Evolutionary conservation across 2,113 vertebrate genomes (phyloP).

Genomic region (Scomber japonicus): DNA sequence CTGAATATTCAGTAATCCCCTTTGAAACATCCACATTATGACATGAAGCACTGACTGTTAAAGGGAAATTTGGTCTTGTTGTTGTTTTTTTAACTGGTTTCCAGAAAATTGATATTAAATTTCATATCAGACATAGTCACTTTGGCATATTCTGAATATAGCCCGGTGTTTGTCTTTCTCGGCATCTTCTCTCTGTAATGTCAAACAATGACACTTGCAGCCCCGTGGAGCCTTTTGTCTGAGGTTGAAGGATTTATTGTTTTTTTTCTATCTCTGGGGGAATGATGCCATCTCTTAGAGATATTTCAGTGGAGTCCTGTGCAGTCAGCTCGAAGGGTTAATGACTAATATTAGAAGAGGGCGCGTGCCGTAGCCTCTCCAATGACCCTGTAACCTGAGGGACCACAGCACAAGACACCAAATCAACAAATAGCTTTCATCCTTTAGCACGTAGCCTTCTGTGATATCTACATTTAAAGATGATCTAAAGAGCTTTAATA

Average conservation of each 20-base stretch:
- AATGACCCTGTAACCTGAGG: conserved; percentile 50
- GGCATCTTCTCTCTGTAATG: background rate
- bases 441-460: conserved; percentile 20
- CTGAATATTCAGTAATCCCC: no score
- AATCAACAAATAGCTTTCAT: conserved; percentile 43
- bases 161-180: background rate
- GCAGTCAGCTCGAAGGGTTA: conserved; percentile 18
- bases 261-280: background rate
- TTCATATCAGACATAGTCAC: background rate
- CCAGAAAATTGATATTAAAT: background rate
- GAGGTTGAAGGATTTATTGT: background rate
- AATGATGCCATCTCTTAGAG: background rate
- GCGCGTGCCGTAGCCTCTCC: conserved; percentile 11
- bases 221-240: background rate
- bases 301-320: conserved; percentile 19
- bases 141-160: background rate
- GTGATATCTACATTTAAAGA: background rate
- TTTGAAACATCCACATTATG: no score
- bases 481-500: background rate
- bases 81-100: background rate
- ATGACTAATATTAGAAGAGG: conserved; percentile 47
- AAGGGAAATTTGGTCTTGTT: background rate
- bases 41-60: background rate
- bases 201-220: conserved; percentile 25
- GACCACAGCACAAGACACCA: conserved; percentile 27